A percentile compares a stretch with the other conserved stretches of the same genome.
phyloP scores from a whole-genome alignment of 2,888 invertebrate genomes.

The Orthosia gothica region DNA sequence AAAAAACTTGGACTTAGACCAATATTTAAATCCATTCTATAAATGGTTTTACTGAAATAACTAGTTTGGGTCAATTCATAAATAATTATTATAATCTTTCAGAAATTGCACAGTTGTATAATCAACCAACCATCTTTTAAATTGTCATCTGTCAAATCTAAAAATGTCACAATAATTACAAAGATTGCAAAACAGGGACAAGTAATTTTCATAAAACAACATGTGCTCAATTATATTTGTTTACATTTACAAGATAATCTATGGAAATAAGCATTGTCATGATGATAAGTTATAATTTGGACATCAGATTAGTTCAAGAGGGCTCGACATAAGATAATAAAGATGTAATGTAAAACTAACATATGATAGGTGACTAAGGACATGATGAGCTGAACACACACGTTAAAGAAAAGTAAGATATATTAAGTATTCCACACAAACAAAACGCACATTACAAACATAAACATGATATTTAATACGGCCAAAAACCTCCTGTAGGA shows the following conservation, averaged over 20 bases:
- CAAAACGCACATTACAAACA: too few species aligned
- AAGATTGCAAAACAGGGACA: conserved; percentile 20
- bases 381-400: background rate
- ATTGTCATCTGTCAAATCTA: background rate
- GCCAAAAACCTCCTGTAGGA: too few species aligned
- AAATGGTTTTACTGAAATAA: too few species aligned
- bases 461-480: too few species aligned
- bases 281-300: conserved; percentile 20
- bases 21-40: background rate
- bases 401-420: too few species aligned
- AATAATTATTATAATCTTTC: background rate
- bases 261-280: conserved; percentile 26
- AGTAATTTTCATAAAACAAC: conserved; percentile 5
- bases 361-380: background rate
- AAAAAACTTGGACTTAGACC: background rate
- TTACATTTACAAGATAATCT: conserved; percentile 35
- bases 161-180: conserved; percentile 17
- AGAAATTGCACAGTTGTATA: background rate
- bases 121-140: background rate
- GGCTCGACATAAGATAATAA: conserved; percentile 10
- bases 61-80: too few species aligned
- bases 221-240: conserved; percentile 29
- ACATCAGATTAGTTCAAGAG: conserved; percentile 27
- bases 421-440: too few species aligned
- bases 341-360: conserved; percentile 4